Percentiles rank a stretch among this genome's conserved stretches.
Conservation (phyloP, 2,797 vertebrate genomes). For the Manis crassicaudata region DNA sequence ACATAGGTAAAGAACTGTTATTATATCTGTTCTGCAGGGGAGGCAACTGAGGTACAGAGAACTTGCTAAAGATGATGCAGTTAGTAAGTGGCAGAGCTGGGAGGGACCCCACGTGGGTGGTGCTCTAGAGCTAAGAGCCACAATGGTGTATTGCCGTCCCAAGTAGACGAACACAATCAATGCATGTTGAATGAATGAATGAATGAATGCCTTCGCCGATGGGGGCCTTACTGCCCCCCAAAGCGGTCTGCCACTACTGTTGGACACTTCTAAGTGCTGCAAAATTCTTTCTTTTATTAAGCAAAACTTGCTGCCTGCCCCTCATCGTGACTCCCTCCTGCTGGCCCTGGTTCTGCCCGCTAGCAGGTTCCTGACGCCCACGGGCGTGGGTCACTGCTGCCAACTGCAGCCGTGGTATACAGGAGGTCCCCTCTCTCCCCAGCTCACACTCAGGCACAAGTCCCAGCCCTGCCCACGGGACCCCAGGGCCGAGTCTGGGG, state of each 20-base stretch:
- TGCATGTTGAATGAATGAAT: neutral
- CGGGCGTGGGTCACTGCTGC: accelerated
- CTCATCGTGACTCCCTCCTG: neutral
- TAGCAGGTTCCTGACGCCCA: neutral
- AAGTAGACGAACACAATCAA: no score
- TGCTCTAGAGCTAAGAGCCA: neutral
- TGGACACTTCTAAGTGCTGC: neutral
- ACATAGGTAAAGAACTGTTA: neutral
- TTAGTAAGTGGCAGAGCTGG: neutral
- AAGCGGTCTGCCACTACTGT: neutral
- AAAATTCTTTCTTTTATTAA: neutral
- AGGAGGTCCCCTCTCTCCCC: neutral
- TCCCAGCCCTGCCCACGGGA: neutral
- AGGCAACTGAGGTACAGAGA: neutral
- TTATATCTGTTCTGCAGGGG: neutral
- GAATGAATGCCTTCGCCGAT: accelerated
- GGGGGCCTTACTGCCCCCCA: neutral
- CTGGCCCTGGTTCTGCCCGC: neutral
- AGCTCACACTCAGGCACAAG: neutral
- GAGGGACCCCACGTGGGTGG: neutral
- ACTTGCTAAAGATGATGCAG: neutral
- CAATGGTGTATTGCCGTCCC: neutral
- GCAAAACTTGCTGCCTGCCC: neutral
- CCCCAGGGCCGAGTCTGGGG: neutral
- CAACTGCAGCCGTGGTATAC: neutral